phyloP scores from a whole-genome alignment of 2,888 invertebrate species.

The Melanargia galathea region DNA sequence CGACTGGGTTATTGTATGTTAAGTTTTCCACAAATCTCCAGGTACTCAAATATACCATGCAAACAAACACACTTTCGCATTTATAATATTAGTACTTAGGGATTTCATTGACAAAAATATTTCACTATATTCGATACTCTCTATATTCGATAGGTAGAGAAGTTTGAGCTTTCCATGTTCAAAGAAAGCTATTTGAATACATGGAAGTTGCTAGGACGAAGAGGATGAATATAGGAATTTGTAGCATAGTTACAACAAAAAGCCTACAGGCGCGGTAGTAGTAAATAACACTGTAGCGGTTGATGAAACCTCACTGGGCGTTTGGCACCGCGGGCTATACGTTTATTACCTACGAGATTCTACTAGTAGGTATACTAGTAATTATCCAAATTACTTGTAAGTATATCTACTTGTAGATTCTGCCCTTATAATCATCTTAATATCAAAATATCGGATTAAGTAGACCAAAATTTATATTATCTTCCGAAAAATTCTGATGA shows the following conservation, averaged over 20 bases:
- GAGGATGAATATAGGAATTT: constrained; percentile 16
- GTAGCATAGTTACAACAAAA: constrained; percentile 25
- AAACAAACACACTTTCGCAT: no score
- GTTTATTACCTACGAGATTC: constrained; percentile 26
- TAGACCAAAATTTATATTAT: background rate
- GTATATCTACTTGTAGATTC: no score
- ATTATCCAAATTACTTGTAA: no score
- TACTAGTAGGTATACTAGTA: constrained; percentile 14
- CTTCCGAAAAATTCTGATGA: background rate
- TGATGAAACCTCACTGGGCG: constrained; percentile 38
- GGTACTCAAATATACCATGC: no score
- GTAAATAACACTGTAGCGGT: constrained; percentile 32
- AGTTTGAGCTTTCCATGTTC: background rate
- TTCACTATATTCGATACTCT: no score
- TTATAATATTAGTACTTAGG: no score
- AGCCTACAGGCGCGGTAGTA: constrained; percentile 29
- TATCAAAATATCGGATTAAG: background rate
- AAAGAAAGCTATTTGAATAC: background rate
- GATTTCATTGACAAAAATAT: no score
- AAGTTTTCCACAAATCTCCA: no score
- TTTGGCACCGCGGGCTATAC: constrained; percentile 30
- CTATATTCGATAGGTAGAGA: background rate
- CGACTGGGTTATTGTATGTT: no score
- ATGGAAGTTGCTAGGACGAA: background rate
- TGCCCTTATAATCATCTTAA: constrained; percentile 31